phyloP scores from a whole-genome alignment of 2,888 invertebrate species.

The Orchesellides sinensis region DNA sequence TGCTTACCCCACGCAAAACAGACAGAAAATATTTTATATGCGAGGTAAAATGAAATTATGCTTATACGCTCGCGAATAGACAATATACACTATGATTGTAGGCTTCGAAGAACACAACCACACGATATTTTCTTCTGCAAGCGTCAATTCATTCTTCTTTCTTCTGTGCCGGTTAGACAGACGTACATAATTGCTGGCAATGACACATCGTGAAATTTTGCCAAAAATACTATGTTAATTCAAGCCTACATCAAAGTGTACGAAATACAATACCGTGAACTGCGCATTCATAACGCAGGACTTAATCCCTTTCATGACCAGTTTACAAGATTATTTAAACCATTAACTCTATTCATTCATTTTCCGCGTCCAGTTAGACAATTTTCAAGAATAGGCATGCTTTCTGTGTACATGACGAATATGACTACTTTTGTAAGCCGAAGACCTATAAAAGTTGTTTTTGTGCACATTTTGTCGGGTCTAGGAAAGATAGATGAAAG shows the following conservation, averaged over 20 bases:
- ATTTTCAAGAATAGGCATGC: conserved; percentile 31
- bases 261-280: background rate
- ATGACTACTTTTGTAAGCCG: too few relatives aligned
- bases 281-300: conserved; percentile 49
- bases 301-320: conserved; percentile 54
- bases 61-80: background rate
- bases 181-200: conserved; percentile 57
- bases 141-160: conserved; percentile 29
- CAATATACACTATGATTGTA: too few relatives aligned
- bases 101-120: too few relatives aligned
- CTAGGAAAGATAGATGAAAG: too few relatives aligned
- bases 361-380: conserved; percentile 40
- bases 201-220: conserved; percentile 59
- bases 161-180: conserved; percentile 39
- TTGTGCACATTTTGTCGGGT: too few relatives aligned
- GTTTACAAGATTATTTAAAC: conserved; percentile 52
- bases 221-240: conserved; percentile 22
- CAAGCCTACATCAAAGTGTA: background rate
- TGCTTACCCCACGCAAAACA: conserved; percentile 50
- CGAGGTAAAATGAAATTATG: background rate
- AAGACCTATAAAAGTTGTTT: too few relatives aligned
- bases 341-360: conserved; percentile 60
- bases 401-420: too few relatives aligned
- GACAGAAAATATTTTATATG: conserved; percentile 6
- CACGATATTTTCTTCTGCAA: conserved; percentile 15